A percentile compares a stretch with the other conserved stretches of the same genome.
Evolutionary conservation across 2,113 vertebrate genomes (phyloP).

Genomic region (Myiopsitta monachus): DNA sequence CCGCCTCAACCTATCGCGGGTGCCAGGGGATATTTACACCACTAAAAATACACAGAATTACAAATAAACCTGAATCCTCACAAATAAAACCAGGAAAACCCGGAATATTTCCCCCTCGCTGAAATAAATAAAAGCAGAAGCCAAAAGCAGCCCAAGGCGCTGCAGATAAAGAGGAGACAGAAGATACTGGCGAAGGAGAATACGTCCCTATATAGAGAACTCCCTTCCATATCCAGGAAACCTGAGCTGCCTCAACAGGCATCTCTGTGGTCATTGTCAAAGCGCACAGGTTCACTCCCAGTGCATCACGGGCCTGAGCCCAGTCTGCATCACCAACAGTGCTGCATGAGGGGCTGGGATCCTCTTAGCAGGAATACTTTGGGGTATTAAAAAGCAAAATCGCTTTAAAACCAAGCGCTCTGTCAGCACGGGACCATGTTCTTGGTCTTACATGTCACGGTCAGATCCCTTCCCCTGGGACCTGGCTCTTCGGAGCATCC

Average conservation of each 20-base stretch:
- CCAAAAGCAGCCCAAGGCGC: background rate
- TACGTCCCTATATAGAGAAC: background rate
- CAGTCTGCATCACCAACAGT: fast-evolving
- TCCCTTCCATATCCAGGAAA: background rate
- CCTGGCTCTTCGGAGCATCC: fast-evolving
- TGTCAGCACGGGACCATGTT: background rate
- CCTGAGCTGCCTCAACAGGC: background rate
- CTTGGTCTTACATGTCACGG: fast-evolving
- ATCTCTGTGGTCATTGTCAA: background rate
- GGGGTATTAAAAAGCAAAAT: background rate
- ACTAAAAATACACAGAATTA: background rate
- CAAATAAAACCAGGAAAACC: background rate
- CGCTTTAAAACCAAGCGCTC: background rate
- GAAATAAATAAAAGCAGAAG: background rate
- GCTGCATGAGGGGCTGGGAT: background rate
- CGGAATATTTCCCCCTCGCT: background rate
- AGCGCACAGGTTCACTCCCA: background rate
- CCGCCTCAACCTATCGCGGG: background rate
- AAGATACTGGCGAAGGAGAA: background rate
- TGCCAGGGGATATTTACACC: slow-evolving; percentile 8
- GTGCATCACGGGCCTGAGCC: background rate
- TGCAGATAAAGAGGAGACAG: background rate
- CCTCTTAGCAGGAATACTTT: background rate
- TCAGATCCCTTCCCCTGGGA: background rate
- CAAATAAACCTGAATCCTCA: background rate